Percentiles rank a stretch among this genome's conserved stretches.
phyloP scores from a whole-genome alignment of 2,113 vertebrate species.

The Limnothrissa miodon region DNA sequence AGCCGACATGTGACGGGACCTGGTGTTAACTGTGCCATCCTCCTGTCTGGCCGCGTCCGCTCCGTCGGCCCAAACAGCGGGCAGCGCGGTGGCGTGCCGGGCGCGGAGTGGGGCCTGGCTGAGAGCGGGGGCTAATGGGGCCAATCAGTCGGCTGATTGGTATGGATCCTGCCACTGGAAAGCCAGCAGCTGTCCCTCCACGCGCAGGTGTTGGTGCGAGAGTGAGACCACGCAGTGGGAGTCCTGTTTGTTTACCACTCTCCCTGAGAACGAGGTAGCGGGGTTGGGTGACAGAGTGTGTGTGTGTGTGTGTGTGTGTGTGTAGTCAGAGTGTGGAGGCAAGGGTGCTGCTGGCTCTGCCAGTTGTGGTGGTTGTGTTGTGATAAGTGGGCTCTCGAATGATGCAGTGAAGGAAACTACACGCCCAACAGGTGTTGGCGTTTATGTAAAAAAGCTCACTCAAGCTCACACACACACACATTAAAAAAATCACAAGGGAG shows the following conservation, averaged over 20 bases:
- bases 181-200: conserved; percentile 14
- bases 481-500: background rate
- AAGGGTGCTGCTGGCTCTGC: background rate
- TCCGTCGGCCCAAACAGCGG: background rate
- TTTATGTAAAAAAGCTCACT: background rate
- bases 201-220: background rate
- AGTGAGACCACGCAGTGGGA: background rate
- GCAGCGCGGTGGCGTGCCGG: background rate
- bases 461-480: background rate
- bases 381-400: background rate
- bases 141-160: background rate
- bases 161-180: background rate
- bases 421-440: background rate
- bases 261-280: background rate
- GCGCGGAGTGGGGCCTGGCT: background rate
- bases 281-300: background rate
- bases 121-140: background rate
- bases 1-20: background rate
- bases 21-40: background rate
- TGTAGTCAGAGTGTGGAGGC: background rate
- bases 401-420: background rate
- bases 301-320: conserved; percentile 6
- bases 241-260: background rate
- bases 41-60: too few species aligned
- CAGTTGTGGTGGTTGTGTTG: background rate